These are phyloP conservation scores for Schizopygopsis pylzovi DNA, from an alignment of 2,797 vertebrate species.

Conservation along the genomic window DNA sequence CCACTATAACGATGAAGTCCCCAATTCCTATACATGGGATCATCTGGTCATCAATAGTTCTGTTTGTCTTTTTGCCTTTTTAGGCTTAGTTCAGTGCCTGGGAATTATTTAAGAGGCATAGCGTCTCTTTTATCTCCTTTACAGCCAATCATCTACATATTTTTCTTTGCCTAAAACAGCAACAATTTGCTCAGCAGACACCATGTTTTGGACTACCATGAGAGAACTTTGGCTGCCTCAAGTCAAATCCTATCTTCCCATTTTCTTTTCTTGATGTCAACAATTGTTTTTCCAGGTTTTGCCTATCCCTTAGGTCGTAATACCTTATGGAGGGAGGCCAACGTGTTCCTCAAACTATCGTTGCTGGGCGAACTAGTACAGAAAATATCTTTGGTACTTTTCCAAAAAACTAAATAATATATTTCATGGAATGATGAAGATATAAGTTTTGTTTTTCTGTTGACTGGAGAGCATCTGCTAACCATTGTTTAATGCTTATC, in stretches of 20 bases:
- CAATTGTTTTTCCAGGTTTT: slow-evolving; percentile 41
- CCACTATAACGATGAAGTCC: too few relatives aligned
- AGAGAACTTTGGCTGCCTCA: slow-evolving; percentile 42
- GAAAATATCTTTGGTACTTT: not conserved
- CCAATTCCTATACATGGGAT: too few relatives aligned
- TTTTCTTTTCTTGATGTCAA: slow-evolving; percentile 32
- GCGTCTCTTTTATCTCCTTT: not conserved
- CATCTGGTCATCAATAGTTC: too few relatives aligned
- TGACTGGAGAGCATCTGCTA: not conserved
- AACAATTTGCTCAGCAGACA: not conserved
- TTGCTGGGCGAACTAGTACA: not conserved
- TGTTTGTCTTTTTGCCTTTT: not conserved
- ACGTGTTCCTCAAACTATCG: slow-evolving; percentile 28
- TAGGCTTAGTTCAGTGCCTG: not conserved
- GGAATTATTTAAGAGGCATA: slow-evolving; percentile 8
- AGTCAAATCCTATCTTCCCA: slow-evolving; percentile 12
- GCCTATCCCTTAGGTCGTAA: slow-evolving; percentile 24
- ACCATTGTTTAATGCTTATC: not conserved
- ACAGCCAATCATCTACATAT: slow-evolving; percentile 35
- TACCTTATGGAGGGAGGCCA: slow-evolving; percentile 35
- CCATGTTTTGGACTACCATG: slow-evolving; percentile 36
- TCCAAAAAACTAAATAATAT: not conserved
- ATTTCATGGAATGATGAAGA: not conserved
- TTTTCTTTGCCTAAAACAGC: slow-evolving; percentile 27
- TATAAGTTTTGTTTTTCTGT: not conserved